phyloP scores from a whole-genome alignment of 2,113 vertebrate species.

The Suncus etruscus region DNA sequence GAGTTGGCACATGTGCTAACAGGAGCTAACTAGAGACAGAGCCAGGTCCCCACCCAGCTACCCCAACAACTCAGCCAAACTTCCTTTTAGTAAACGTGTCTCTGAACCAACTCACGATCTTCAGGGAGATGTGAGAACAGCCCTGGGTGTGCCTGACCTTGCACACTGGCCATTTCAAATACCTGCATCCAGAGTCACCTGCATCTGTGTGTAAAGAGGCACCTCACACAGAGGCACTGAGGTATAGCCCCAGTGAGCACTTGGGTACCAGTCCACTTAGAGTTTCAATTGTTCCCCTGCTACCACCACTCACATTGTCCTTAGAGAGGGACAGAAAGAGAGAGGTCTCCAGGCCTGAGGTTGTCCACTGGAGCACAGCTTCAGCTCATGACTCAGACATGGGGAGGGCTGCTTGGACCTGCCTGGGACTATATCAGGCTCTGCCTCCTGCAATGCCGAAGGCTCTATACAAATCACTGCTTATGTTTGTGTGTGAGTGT shows the following conservation, averaged over 20 bases:
- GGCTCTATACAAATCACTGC: constrained; percentile 53
- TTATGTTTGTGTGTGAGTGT: constrained; percentile 61
- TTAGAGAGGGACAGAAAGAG: not conserved
- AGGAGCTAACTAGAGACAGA: not conserved
- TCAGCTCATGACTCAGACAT: constrained; percentile 25
- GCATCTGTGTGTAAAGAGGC: not conserved
- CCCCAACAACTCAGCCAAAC: not conserved
- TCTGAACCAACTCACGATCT: not conserved
- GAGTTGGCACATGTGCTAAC: not conserved
- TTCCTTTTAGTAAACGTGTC: not conserved
- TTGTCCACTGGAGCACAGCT: not conserved
- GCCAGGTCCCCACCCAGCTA: not conserved
- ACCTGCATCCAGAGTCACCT: not conserved
- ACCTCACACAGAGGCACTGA: not conserved
- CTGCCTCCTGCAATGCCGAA: not conserved
- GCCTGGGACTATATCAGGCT: not conserved
- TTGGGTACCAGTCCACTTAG: not conserved
- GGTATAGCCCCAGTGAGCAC: not conserved
- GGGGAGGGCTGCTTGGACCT: constrained; percentile 9
- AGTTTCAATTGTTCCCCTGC: not conserved
- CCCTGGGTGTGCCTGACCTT: not conserved
- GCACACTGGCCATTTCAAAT: not conserved
- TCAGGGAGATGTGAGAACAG: not conserved
- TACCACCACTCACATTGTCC: not conserved
- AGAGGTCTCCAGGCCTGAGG: not conserved